Base-by-base conservation (phyloP, 2,888 invertebrate species). In the Caenorhabditis drosophilae region DNA sequence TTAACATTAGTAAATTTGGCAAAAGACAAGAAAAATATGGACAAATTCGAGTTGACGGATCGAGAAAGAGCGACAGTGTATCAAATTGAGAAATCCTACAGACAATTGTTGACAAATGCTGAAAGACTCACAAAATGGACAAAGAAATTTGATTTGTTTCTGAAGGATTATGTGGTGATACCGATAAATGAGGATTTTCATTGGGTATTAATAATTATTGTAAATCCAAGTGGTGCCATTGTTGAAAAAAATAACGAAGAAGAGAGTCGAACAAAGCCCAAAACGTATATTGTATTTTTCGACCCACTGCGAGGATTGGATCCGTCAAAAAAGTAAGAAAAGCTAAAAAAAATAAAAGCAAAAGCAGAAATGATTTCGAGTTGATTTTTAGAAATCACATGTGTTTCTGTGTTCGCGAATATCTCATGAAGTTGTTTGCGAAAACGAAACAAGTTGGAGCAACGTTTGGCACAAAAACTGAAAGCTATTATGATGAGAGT, bases 121-220 rank as follows among this genome's bases (percentile, higher is more conserved):
- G 23, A 35, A n/a, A 88, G 92, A 67, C 94, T 98, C 0, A 92
- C 91, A 84, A 92, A 90, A 22, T 98, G 98, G 97, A 97, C 97
- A 0, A 93, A 94, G 84, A 90, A 91, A 85, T 92, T 96, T 0
- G 93, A 98, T 85, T 88, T 98, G 51, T 98, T 98, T 85, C 90
- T 91, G 46, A 97, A 96, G 87, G 96, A 97, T 85, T 97, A 90
- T 84, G 89, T 98, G 66, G 89, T 98, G 71, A 90, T 98, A 84
- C 98, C 98, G 70, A 94, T 98, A 54, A 96, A 97, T 87, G 95
- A 97, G 86, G 92, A 92, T 87, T 93, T 68, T 34, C 81, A 81
- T 48, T 81, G 81, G 80, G 60, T 76, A 27, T 88, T 98, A 76
- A 95, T 94, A 1, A 92, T 97, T 47, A 91, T 98, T 55, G 97